Base-by-base conservation (phyloP, 2,797 vertebrate species). In the Sternarchorhynchus goeldii region DNA sequence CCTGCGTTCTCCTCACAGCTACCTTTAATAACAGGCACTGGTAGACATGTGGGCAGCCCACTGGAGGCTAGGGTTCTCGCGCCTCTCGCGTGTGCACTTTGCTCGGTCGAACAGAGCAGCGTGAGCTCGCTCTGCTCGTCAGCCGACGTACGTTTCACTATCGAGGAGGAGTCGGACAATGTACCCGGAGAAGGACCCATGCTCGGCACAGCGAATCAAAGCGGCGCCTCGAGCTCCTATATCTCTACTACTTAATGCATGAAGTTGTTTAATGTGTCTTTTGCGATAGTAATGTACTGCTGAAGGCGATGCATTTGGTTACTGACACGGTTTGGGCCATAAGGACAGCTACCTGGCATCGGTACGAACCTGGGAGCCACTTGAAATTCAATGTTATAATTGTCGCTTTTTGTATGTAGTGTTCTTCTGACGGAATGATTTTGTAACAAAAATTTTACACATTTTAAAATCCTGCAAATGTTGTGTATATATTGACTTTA, bases 61-160 rank as follows among this genome's bases (percentile, higher is more conserved):
- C 88, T 92, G 70, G 94, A 96, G 73, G 93, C 93, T 32, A 88
- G 91, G 87, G 86, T 81, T 1, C 92, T 93, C 0, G 93, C 94
- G 0, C 90, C 95, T 65, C 92, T 97, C 81, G 94, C 95, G 76
- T 99, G 96, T 0, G 92, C 93, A 39, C 89, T 96, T 78, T 97
- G 96, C 90, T 93, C 93, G 0, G 89, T 95, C 88, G 97, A 97
- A 86, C 95, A 95, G 64, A 96, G 95, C 90, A 99, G 97, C 0
- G 82, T 96, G 74, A 98, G 96, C 85, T 98, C 96, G 0, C 94
- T 97, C 81, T 95, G 96, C 84, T 98, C 96, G 14, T 94, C 94
- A n/a, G 93, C 94, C n/a, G 97, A 98, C 0, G 90, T 94, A 69
- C 95, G 93, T 83, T 83, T 95, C 85, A 92, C 95, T 81, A 97